phyloP scores from a whole-genome alignment of 2,888 invertebrate species.

The Zhuqinia jingwanae region DNA sequence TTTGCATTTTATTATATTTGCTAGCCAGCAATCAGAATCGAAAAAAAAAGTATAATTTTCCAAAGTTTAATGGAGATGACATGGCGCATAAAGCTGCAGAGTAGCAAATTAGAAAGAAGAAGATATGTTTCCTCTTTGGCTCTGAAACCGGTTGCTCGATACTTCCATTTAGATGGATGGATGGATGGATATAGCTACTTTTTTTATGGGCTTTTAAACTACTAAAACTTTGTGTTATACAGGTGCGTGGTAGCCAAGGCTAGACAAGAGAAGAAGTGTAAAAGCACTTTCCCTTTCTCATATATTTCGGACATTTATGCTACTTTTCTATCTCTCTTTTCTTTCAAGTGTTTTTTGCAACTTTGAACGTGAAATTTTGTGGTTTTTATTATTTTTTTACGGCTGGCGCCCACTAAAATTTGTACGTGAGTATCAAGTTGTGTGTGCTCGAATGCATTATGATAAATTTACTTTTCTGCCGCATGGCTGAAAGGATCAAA shows the following conservation, averaged over 20 bases:
- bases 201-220: background rate
- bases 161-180: no score
- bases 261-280: background rate
- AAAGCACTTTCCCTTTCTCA: background rate
- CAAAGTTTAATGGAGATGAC: background rate
- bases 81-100: background rate
- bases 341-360: constrained; percentile 4
- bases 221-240: background rate
- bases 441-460: background rate
- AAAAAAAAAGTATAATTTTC: background rate
- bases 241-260: background rate
- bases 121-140: background rate
- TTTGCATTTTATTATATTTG: constrained; percentile 27
- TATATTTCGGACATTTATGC: background rate
- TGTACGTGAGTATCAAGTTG: constrained; percentile 29
- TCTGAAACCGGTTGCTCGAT: no score
- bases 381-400: constrained; percentile 31
- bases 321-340: background rate
- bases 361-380: constrained; percentile 8
- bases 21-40: background rate
- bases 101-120: background rate
- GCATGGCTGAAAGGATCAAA: background rate
- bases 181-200: no score
- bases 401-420: background rate
- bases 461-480: background rate